Evolutionary conservation across 1,140 invertebrate species (phyloP).

Genomic region (Pseudomyrmex pallidus): DNA sequence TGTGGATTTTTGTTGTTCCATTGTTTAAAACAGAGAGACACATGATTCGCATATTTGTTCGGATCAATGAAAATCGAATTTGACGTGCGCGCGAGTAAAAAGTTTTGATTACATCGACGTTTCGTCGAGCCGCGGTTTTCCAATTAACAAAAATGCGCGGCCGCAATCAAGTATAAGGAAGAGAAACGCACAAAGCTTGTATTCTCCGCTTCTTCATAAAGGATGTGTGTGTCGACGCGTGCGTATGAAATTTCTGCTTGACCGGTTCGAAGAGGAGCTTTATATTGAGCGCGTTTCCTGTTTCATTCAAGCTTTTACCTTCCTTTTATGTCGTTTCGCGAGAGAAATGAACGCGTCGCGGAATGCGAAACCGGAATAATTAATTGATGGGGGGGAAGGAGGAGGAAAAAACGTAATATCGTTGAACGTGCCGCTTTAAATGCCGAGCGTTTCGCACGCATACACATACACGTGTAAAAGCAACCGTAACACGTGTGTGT

Average conservation of each 20-base stretch:
- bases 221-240: neutral
- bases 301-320: conserved; percentile 14
- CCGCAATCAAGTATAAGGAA: neutral
- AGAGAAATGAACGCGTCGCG: neutral
- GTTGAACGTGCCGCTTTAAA: conserved; percentile 5
- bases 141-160: conserved; percentile 10
- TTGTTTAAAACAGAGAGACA: neutral
- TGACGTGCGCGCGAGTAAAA: neutral
- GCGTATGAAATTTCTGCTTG: neutral
- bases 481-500: neutral
- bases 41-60: neutral
- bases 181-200: neutral
- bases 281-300: conserved; percentile 18
- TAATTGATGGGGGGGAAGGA: neutral
- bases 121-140: neutral
- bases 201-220: neutral
- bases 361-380: conserved; percentile 42
- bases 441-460: neutral
- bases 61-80: neutral
- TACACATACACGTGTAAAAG: conserved; percentile 5
- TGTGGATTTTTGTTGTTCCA: neutral
- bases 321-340: neutral
- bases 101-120: neutral
- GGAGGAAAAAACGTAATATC: conserved; percentile 9
- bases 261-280: neutral